These are phyloP conservation scores for Microplitis mediator DNA, from an alignment of 1,140 invertebrate genomes.

Conservation along the genomic window DNA sequence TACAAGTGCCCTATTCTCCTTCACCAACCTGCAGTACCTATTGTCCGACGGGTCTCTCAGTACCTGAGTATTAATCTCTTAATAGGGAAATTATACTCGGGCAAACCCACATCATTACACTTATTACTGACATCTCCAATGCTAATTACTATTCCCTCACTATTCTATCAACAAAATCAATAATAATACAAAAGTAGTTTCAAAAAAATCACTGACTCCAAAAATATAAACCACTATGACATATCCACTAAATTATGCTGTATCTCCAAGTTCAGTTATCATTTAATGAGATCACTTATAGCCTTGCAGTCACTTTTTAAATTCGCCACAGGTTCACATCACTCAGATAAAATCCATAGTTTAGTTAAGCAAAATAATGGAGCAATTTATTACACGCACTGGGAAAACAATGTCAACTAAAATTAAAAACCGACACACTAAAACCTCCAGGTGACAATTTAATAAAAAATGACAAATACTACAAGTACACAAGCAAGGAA, in stretches of 20 bases:
- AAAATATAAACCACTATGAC: background rate
- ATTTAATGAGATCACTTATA: too few species aligned
- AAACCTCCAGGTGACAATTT: background rate
- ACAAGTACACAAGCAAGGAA: background rate
- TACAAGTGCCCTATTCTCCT: background rate
- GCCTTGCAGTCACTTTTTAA: too few species aligned
- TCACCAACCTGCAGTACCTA: background rate
- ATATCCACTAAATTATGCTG: background rate
- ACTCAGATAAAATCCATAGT: too few species aligned
- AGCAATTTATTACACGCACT: too few species aligned
- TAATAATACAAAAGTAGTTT: background rate
- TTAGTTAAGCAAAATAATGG: too few species aligned
- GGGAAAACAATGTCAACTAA: too few species aligned
- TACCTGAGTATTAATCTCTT: background rate
- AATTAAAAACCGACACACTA: background rate
- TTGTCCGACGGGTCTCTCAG: conserved; percentile 21
- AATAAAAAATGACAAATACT: background rate
- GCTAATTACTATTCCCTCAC: background rate
- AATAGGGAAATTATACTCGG: background rate
- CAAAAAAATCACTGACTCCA: background rate
- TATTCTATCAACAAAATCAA: background rate
- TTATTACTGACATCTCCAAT: conserved; percentile 10
- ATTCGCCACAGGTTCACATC: too few species aligned
- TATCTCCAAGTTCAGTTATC: background rate
- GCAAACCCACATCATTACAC: background rate